Percentiles rank a stretch among this genome's conserved stretches.
Conservation (phyloP, 2,888 invertebrate genomes). For the Cantharis nigra region DNA sequence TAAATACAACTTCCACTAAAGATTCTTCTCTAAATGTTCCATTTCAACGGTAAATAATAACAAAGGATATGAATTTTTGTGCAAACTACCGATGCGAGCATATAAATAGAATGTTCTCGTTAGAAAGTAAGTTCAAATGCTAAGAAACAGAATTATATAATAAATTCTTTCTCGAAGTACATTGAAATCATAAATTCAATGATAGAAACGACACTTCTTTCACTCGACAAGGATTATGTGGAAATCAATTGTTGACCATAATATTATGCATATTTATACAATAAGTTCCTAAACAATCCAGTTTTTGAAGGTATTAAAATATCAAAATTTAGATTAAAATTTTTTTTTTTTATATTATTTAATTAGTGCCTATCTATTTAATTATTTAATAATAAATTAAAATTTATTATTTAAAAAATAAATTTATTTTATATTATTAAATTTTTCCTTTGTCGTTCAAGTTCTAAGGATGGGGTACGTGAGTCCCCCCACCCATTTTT, state of each 20-base stretch:
- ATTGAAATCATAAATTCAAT: background rate
- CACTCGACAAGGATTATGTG: background rate
- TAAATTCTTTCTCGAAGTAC: background rate
- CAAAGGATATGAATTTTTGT: background rate
- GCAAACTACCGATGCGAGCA: background rate
- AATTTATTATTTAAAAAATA: no score
- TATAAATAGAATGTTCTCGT: background rate
- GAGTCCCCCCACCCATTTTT: no score
- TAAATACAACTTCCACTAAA: background rate
- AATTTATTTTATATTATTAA: no score
- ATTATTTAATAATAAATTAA: no score
- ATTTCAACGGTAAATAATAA: background rate
- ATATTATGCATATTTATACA: background rate
- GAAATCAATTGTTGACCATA: background rate
- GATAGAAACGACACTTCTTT: background rate
- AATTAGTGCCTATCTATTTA: no score
- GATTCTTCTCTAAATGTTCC: background rate
- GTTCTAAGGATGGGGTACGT: no score
- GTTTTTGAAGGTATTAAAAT: no score
- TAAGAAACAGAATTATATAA: background rate
- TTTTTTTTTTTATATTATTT: no score
- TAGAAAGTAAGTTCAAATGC: background rate
- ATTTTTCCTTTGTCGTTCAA: no score
- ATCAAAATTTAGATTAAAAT: no score
- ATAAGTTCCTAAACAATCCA: no score